Conservation (phyloP, 2,888 invertebrate species). For the Sinopyrophorus schimmeli region DNA sequence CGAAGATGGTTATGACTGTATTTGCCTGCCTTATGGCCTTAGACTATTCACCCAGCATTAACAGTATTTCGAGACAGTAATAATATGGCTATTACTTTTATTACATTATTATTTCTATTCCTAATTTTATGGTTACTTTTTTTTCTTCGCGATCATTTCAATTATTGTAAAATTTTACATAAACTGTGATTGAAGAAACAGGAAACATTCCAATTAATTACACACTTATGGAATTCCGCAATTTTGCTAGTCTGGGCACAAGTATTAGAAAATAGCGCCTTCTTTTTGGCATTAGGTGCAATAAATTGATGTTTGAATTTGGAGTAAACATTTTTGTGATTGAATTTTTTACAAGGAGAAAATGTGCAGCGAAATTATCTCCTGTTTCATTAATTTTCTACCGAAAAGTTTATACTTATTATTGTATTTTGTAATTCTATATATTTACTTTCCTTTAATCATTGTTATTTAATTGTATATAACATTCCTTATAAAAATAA, state of each 20-base stretch:
- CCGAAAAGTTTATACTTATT: conserved; percentile 6
- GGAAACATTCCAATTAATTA: conserved; percentile 29
- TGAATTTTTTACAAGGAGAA: not conserved
- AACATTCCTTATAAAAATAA: conserved; percentile 24
- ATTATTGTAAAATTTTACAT: conserved; percentile 31
- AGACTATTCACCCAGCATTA: conserved; percentile 92
- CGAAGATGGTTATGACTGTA: conserved; percentile 99
- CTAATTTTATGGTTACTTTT: conserved; percentile 17
- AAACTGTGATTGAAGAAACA: conserved; percentile 39
- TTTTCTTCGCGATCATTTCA: conserved; percentile 6
- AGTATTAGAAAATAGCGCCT: conserved; percentile 11
- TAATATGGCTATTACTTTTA: conserved; percentile 2
- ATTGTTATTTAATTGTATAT: conserved; percentile 30
- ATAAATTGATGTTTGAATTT: too few relatives aligned
- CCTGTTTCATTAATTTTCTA: too few relatives aligned
- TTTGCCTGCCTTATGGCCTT: conserved; percentile 99
- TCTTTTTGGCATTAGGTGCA: conserved; percentile 11
- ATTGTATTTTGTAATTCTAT: conserved; percentile 10
- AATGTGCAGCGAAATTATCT: too few relatives aligned
- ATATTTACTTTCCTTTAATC: conserved; percentile 20
- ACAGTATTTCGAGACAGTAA: conserved; percentile 48
- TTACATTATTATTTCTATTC: conserved; percentile 1
- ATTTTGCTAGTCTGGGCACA: conserved; percentile 19
- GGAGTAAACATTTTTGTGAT: not conserved
- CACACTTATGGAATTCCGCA: conserved; percentile 23